Evolutionary conservation across 2,797 vertebrate genomes (phyloP), one percentile per base, ranked within the genome.

Genomic region (Tympanoctomys barrerae): DNA sequence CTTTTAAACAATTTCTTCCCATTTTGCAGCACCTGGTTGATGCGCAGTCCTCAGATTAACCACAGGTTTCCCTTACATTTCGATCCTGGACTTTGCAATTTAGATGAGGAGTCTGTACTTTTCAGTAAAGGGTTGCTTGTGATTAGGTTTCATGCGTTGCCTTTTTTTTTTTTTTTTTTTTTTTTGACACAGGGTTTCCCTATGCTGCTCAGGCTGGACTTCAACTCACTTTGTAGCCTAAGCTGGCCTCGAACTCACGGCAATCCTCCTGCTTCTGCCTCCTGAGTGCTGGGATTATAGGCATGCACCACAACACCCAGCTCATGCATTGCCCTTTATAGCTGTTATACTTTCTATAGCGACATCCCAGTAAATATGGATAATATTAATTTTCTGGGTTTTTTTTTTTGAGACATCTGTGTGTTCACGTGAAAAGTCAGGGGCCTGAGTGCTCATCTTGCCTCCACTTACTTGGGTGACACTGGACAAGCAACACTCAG

Each of bases 281-380:
- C 31, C 7, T 7, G 33, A 36, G 33, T 36, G 33, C 33, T 36
- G 66, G 66, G 66, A 70, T 36, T 70, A 70, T 7, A 36, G 66
- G 66, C 18, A 9, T 36, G 33, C 18, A 7, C 16, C 33, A 36
- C 33, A 7, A 70, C 0, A 16, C 66, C 33, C 8, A 18, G 66
- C 18, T 87, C 64, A 80, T 81, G 24, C 2, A 39, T 1, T 66
- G 66, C 28, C 49, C 49, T 59, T 94, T 82, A 66, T 80, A 59
- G 54, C 94, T 70, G 71, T 81, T 87, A 78, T 64, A 61, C 64
- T 86, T 90, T 91, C 71, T 91, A 77, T 73, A 87, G 91, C 79
- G 46, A 66, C 18, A 92, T 46, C 54, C 0, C 49, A 84, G 79
- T 93, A 94, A 91, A 75, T 88, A 86, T 71, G 87, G 87, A 78